A percentile compares a stretch with the other conserved stretches of the same genome.
phyloP scores from a whole-genome alignment of 2,888 invertebrate genomes.

The Choreutis nemorana region DNA sequence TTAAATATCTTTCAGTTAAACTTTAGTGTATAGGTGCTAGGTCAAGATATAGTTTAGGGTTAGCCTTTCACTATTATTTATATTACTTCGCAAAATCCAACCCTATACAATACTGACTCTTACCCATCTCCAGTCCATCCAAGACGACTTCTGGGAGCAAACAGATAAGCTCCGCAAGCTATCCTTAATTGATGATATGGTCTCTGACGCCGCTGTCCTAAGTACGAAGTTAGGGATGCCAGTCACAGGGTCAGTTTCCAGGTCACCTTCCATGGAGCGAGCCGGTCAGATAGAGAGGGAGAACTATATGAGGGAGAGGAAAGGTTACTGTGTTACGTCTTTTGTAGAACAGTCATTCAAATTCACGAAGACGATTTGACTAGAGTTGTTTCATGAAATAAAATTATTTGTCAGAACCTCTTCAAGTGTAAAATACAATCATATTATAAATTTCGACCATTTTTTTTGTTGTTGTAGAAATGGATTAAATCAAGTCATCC shows the following conservation, averaged over 20 bases:
- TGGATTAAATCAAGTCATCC: too few species aligned
- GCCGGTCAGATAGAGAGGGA: constrained; percentile 39
- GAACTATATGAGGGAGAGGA: constrained; percentile 36
- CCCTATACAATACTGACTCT: constrained; percentile 2
- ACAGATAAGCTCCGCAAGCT: constrained; percentile 20
- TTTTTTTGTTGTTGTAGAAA: too few species aligned
- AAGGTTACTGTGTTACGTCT: constrained; percentile 24
- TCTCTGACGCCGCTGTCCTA: constrained; percentile 22
- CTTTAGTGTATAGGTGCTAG: too few species aligned
- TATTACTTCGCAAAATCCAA: too few species aligned
- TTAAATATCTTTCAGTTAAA: too few species aligned
- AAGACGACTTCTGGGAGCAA: constrained; percentile 37
- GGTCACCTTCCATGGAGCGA: constrained; percentile 41
- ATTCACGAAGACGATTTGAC: too few species aligned
- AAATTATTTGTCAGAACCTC: too few species aligned
- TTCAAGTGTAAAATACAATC: too few species aligned
- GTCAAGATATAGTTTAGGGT: too few species aligned
- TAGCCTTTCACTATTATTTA: too few species aligned
- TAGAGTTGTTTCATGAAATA: too few species aligned
- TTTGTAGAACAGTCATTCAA: too few species aligned
- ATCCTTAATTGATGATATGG: constrained; percentile 26
- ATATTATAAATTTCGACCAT: neutral
- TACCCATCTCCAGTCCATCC: constrained; percentile 14
- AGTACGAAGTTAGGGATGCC: constrained; percentile 29
- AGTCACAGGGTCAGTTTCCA: constrained; percentile 25